Evolutionary conservation across 35 echinoderm and acorn worm species (phyloP), one percentile per base, ranked within the genome.

Genomic region (Lytechinus pictus): DNA sequence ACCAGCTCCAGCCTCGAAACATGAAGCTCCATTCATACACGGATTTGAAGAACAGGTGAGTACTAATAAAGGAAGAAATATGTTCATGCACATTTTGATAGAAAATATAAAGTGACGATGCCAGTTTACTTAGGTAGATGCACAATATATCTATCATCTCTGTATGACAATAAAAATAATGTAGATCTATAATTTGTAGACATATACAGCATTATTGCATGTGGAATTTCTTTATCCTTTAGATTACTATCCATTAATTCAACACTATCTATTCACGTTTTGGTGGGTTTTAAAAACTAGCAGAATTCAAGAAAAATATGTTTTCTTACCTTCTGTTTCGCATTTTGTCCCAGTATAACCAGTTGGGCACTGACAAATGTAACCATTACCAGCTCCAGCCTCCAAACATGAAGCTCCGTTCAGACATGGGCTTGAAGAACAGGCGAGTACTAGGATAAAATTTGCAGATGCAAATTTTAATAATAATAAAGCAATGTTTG

Each of bases 21-120:
- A 99, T 9, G 51, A 19, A 56, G 97, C 98, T 21, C 96, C 94
- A 95, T 99, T 99, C 52, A 95, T 54, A 79, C 98, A 99, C 9
- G 94, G 96, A 61, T 96, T 87, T 51, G 86, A 87, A 87, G 86
- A 87, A 87, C 86, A 87, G 16, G 86, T 1, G 8, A 19, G 16
- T 28, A 87, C 16, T 44, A 28, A 9, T 9, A 58, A 58, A 58
- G 9, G 12, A 58, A 58, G 3, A 10, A 58, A 58, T 58, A 58
- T 58, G 1, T 44, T 44, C 0, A 44, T 44, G 33, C 33, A 44
- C 33, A 44, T 44, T 44, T 44, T 44, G 33, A 44, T 44, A 44
- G 33, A 44, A 44, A 44, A 44, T 1, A 44, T 44, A 44, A 44
- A 44, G 33, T 44, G 33, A 2, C 33, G 0, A 44, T 44, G 33